phyloP scores from a whole-genome alignment of 2,888 invertebrate genomes.

The Drosophila differens region DNA sequence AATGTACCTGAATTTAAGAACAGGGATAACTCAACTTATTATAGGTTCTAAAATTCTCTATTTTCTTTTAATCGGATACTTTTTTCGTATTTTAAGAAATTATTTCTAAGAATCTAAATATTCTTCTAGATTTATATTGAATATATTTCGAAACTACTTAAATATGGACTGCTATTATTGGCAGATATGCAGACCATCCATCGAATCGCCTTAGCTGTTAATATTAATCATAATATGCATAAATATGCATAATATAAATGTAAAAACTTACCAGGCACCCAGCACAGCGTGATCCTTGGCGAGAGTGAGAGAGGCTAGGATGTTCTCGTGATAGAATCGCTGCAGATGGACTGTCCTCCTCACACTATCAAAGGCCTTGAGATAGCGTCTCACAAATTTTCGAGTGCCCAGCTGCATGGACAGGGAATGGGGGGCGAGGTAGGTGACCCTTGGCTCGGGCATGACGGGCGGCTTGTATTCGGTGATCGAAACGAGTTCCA shows the following conservation, averaged over 20 bases:
- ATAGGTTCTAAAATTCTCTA: no score
- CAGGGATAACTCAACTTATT: neutral
- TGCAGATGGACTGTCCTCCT: conserved; percentile 12
- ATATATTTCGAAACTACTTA: neutral
- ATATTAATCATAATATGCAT: neutral
- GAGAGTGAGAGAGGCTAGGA: conserved; percentile 28
- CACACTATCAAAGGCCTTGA: conserved; percentile 43
- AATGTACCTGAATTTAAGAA: neutral
- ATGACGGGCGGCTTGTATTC: conserved; percentile 30
- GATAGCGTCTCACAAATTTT: conserved; percentile 35
- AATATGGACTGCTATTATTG: no score
- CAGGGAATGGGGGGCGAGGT: conserved; percentile 15
- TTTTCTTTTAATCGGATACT: no score
- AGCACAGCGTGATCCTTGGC: conserved; percentile 16
- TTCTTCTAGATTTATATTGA: neutral
- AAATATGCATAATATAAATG: neutral
- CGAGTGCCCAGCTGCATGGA: conserved; percentile 12
- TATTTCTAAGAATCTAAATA: neutral
- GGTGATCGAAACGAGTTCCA: conserved; percentile 39
- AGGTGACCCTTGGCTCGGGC: conserved; percentile 26
- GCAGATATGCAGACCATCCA: neutral
- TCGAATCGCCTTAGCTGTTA: no score
- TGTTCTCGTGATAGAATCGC: conserved; percentile 30
- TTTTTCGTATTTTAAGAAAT: neutral
- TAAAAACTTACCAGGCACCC: conserved; percentile 25